phyloP scores from a whole-genome alignment of 2,888 invertebrate genomes.

The Julus scandinavius region DNA sequence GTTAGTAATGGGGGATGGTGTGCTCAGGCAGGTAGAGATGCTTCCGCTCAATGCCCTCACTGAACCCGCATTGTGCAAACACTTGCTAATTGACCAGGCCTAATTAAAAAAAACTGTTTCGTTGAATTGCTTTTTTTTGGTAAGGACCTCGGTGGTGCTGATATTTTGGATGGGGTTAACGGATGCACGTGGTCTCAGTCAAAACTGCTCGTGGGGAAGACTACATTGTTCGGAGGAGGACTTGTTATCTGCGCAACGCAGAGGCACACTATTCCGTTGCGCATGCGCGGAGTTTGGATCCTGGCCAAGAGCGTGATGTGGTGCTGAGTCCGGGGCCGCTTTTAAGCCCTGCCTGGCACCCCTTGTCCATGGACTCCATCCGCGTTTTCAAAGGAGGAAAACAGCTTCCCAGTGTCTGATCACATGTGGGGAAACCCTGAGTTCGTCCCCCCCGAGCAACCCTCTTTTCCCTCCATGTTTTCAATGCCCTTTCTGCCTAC shows the following conservation, averaged over 20 bases:
- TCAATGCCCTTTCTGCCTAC: constrained; percentile 9
- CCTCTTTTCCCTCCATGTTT: background rate
- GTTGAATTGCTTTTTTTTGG: background rate
- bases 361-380: background rate
- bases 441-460: background rate
- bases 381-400: background rate
- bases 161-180: background rate
- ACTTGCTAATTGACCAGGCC: background rate
- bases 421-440: background rate
- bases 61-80: background rate
- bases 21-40: background rate
- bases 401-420: background rate
- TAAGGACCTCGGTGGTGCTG: background rate
- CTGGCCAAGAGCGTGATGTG: background rate
- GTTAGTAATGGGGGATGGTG: constrained; percentile 15
- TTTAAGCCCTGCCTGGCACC: background rate
- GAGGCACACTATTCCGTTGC: background rate
- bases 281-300: background rate
- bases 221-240: background rate
- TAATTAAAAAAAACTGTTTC: background rate
- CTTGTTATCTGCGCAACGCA: background rate
- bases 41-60: background rate
- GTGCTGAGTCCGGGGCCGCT: background rate
- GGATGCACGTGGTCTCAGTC: constrained; percentile 7
- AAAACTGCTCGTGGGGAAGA: background rate